Conservation (phyloP, 1,140 invertebrate species). For the Steinernema khuongi region DNA sequence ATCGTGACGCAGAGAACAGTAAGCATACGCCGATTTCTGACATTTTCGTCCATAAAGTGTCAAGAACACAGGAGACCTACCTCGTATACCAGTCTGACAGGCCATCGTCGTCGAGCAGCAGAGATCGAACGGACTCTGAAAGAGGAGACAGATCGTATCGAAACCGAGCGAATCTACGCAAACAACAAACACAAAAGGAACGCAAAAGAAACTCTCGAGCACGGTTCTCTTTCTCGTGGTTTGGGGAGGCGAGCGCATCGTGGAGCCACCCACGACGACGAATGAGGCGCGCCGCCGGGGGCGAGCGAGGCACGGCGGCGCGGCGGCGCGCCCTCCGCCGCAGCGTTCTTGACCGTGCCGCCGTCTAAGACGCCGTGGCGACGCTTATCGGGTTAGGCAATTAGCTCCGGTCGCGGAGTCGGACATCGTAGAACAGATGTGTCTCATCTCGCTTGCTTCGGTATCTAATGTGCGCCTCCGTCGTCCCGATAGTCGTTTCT, state of each 20-base stretch:
- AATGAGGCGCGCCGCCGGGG: not conserved
- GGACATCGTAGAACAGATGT: too few relatives aligned
- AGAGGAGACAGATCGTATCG: too few relatives aligned
- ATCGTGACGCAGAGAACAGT: not conserved
- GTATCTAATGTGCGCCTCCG: too few relatives aligned
- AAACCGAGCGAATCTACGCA: too few relatives aligned
- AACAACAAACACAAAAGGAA: not conserved
- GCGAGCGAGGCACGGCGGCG: not conserved
- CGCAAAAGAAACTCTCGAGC: not conserved
- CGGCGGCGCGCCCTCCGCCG: not conserved
- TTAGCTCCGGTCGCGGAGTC: too few relatives aligned
- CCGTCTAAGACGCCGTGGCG: too few relatives aligned
- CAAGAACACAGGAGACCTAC: slow-evolving; percentile 38
- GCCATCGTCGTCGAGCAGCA: slow-evolving; percentile 36
- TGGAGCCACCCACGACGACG: not conserved
- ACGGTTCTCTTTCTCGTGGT: not conserved
- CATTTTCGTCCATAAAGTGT: not conserved
- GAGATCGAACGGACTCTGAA: too few relatives aligned
- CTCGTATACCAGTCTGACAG: slow-evolving; percentile 58
- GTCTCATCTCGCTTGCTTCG: too few relatives aligned
- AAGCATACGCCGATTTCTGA: too few relatives aligned
- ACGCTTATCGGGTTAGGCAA: too few relatives aligned
- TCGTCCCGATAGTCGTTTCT: too few relatives aligned
- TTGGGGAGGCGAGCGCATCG: not conserved
- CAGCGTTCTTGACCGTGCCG: too few relatives aligned